Evolutionary conservation across 2,888 invertebrate genomes (phyloP).

Genomic region (Tetranychus truncatus): DNA sequence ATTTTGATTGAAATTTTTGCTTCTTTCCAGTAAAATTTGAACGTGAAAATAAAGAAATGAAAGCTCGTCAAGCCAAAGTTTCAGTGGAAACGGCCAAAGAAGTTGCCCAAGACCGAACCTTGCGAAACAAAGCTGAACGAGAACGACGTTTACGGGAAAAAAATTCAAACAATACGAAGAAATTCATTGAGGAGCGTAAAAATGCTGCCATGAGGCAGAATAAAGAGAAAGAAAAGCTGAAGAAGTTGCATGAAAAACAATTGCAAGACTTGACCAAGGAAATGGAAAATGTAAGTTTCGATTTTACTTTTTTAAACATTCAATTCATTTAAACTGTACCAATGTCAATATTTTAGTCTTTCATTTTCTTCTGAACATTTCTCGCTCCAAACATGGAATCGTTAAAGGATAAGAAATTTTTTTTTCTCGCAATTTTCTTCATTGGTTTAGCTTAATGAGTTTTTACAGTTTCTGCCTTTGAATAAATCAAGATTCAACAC

Average conservation of each 20-base stretch:
- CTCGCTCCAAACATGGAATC: too few relatives aligned
- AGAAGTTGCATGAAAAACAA: slow-evolving; percentile 76
- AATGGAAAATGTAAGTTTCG: slow-evolving; percentile 46
- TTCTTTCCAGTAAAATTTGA: slow-evolving; percentile 16
- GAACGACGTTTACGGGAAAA: slow-evolving; percentile 76
- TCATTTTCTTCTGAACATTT: too few relatives aligned
- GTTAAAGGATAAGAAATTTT: too few relatives aligned
- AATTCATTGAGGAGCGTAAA: slow-evolving; percentile 86
- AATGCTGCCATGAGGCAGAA: slow-evolving; percentile 68
- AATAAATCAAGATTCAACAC: too few relatives aligned
- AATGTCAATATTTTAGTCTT: too few relatives aligned
- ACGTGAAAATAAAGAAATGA: slow-evolving; percentile 83
- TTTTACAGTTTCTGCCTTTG: too few relatives aligned
- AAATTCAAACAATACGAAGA: slow-evolving; percentile 91
- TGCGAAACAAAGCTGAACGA: slow-evolving; percentile 88
- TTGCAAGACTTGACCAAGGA: slow-evolving; percentile 32
- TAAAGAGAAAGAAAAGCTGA: slow-evolving; percentile 75
- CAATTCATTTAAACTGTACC: too few relatives aligned
- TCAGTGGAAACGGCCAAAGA: slow-evolving; percentile 92
- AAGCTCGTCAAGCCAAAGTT: slow-evolving; percentile 76
- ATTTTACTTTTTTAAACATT: neutral
- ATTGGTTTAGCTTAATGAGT: too few relatives aligned
- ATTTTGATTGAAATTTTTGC: neutral
- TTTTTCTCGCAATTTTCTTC: too few relatives aligned
- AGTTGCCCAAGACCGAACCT: slow-evolving; percentile 82